Percentiles rank a stretch among this genome's conserved stretches.
phyloP scores from a whole-genome alignment of 1,140 invertebrate species.

The Elymnias hypermnestra region DNA sequence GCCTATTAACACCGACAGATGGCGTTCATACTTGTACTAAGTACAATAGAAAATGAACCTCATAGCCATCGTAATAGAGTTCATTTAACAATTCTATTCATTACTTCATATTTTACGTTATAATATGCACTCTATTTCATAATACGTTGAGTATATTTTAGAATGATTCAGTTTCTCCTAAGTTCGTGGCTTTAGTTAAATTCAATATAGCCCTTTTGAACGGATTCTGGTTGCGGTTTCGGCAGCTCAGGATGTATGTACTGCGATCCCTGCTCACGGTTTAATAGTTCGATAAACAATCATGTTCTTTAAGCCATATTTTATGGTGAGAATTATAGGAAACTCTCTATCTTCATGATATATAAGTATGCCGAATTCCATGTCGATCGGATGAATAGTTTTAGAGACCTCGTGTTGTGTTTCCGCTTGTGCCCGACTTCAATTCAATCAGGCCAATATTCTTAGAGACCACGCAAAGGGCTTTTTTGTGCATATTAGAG shows the following conservation, averaged over 20 bases:
- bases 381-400: no score
- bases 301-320: not conserved
- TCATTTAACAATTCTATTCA: not conserved
- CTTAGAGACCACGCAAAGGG: no score
- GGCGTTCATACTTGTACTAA: conserved; percentile 6
- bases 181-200: conserved; percentile 4
- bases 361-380: no score
- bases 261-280: conserved; percentile 6
- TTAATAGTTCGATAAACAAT: not conserved
- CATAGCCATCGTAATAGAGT: not conserved
- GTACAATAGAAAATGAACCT: conserved; percentile 3
- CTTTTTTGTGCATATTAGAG: no score
- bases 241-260: conserved; percentile 12
- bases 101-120: not conserved
- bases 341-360: no score
- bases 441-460: no score
- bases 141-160: not conserved
- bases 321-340: no score
- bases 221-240: conserved; percentile 17
- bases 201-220: conserved; percentile 19
- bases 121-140: not conserved
- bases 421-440: no score
- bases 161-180: not conserved
- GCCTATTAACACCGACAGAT: conserved; percentile 21
- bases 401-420: no score